Evolutionary conservation across 2,888 invertebrate species (phyloP).

Genomic region (Anaspis maculata): DNA sequence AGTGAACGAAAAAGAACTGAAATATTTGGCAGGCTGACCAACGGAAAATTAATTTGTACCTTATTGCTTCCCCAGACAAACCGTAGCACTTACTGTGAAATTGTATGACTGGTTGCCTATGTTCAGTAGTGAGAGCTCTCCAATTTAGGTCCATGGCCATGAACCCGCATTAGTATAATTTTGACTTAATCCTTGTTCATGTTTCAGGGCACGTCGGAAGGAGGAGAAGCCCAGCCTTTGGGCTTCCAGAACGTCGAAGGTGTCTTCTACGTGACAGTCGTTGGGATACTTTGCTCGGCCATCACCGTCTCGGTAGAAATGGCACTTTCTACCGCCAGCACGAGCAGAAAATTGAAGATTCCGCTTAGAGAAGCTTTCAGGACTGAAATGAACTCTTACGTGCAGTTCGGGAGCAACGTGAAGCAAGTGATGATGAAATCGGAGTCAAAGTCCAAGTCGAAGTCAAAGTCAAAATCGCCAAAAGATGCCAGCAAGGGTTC

Average conservation of each 20-base stretch:
- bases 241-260: slow-evolving; percentile 73
- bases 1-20: too few relatives aligned
- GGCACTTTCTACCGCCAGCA: slow-evolving; percentile 3
- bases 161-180: too few relatives aligned
- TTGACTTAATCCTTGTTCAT: too few relatives aligned
- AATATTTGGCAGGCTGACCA: too few relatives aligned
- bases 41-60: too few relatives aligned
- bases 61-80: too few relatives aligned
- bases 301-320: slow-evolving; percentile 31
- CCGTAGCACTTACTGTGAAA: too few relatives aligned
- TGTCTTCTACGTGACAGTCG: slow-evolving; percentile 65
- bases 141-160: too few relatives aligned
- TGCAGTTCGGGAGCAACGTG: slow-evolving; percentile 16
- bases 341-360: slow-evolving; percentile 10
- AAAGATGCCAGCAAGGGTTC: neutral
- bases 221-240: slow-evolving; percentile 35
- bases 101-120: too few relatives aligned
- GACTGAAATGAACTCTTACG: slow-evolving; percentile 14
- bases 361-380: slow-evolving; percentile 11
- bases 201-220: slow-evolving; percentile 19
- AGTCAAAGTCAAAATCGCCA: slow-evolving; percentile 7
- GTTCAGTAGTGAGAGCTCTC: too few relatives aligned
- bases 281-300: slow-evolving; percentile 55
- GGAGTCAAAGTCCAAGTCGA: too few relatives aligned
- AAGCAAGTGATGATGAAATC: too few relatives aligned